Evolutionary conservation across 2,888 invertebrate species (phyloP), one percentile per base, ranked within the genome.

Genomic region (Mechanitis messenoides): DNA sequence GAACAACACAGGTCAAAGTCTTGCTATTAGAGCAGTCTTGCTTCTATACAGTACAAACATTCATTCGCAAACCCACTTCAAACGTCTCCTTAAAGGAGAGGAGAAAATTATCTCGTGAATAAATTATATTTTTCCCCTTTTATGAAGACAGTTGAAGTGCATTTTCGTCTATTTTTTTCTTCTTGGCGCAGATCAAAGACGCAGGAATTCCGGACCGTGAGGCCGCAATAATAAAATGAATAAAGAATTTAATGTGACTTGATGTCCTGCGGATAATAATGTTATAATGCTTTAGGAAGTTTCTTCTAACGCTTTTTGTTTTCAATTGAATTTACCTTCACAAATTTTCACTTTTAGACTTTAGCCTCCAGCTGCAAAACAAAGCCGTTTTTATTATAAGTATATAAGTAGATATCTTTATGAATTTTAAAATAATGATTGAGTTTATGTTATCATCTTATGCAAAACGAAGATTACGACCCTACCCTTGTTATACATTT

Each of bases 101-200:
- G 82, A 88, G 89, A 86, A 88, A 89, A 90, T 89, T 90, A 89
- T 90, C 88, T 87, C 84, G 80, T 90, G 89, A 90, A 90, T 90
- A 90, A 90, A 89, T 90, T 88, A 90, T 88, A 87, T 87, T 87
- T 84, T 81, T 81, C 83, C 79, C 86, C 86, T 83, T 85, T 87
- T 86, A 89, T 88, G 84, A 89, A 89, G 89, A 88, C 87, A 83
- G 83, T 78, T 85, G 81, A 83, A 89, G 87, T 90, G 88, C 89
- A 87, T 89, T 90, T 88, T 84, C 81, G 83, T 83, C 80, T 84
- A 80, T 81, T 71, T 84, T 87, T 86, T 84, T 83, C 42, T 80
- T 81, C 78, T 81, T 81, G 78, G 73, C 78, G 80, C 75, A 84
- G 85, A 88, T 89, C 89, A 89, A 90, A 88, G 87, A 76, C 84